Evolutionary conservation across 2,797 vertebrate species (phyloP).

Genomic region (Sebastes diaconus): DNA sequence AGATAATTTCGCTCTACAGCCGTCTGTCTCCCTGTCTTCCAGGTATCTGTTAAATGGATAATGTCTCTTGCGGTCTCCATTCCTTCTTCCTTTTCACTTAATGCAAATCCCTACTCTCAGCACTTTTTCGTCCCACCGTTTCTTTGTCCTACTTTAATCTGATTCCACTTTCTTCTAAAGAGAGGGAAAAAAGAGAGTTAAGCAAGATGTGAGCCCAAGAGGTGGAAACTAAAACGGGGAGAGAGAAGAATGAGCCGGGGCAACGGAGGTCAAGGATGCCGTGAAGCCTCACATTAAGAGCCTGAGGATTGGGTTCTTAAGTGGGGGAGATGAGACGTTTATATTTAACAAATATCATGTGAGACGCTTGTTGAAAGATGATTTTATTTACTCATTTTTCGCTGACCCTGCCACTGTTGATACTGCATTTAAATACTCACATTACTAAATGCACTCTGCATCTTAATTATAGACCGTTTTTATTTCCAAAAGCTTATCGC

Average conservation of each 20-base stretch:
- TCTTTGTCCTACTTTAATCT: slow-evolving; percentile 73
- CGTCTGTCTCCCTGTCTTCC: slow-evolving; percentile 50
- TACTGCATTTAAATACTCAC: slow-evolving; percentile 62
- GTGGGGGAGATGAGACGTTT: slow-evolving; percentile 45
- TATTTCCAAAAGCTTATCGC: slow-evolving; percentile 50
- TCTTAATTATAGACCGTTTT: slow-evolving; percentile 48
- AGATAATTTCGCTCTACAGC: slow-evolving; percentile 46
- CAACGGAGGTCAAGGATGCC: slow-evolving; percentile 37
- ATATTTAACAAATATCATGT: slow-evolving; percentile 65
- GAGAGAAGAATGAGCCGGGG: slow-evolving; percentile 33
- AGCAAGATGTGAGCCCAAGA: slow-evolving; percentile 27
- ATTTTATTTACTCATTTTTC: slow-evolving; percentile 49
- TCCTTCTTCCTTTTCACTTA: slow-evolving; percentile 53
- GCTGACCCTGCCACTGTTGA: slow-evolving; percentile 24
- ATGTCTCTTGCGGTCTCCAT: slow-evolving; percentile 45
- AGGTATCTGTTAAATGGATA: slow-evolving; percentile 65
- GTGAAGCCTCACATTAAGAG: slow-evolving; percentile 35
- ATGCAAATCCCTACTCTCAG: slow-evolving; percentile 66
- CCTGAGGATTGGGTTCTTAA: slow-evolving; percentile 43
- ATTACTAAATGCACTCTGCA: slow-evolving; percentile 10
- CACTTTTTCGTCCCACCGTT: slow-evolving; percentile 48
- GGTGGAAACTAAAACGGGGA: slow-evolving; percentile 10
- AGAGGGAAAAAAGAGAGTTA: not conserved
- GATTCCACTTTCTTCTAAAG: slow-evolving; percentile 46
- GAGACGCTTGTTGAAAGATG: slow-evolving; percentile 61